A percentile compares a stretch with the other conserved stretches of the same genome.
phyloP scores from a whole-genome alignment of 2,797 vertebrate species.

The Gymnodraco acuticeps region DNA sequence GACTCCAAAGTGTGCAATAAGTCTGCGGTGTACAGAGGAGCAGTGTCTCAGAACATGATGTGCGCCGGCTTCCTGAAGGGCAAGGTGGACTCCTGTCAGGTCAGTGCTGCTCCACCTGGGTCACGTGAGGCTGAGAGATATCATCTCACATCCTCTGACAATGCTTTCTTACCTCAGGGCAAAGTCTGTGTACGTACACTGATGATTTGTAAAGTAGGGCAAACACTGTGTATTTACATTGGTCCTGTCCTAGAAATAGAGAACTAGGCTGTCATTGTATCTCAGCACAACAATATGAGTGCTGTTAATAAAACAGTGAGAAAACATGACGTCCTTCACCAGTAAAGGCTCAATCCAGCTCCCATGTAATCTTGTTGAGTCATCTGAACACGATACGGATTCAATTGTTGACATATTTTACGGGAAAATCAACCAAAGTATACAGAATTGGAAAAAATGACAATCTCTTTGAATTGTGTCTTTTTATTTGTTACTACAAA shows the following conservation, averaged over 20 bases:
- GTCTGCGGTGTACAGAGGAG: conserved; percentile 90
- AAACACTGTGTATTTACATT: neutral
- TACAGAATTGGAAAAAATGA: too few species aligned
- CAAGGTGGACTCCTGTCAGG: conserved; percentile 95
- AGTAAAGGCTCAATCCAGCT: neutral
- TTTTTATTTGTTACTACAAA: too few species aligned
- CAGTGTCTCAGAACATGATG: conserved; percentile 91
- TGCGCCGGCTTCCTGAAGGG: conserved; percentile 96
- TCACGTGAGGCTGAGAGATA: conserved; percentile 8
- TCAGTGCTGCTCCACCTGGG: conserved; percentile 63
- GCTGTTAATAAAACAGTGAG: neutral
- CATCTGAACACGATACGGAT: too few species aligned
- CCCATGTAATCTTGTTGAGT: too few species aligned
- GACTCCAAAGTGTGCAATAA: conserved; percentile 90
- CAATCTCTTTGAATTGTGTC: too few species aligned
- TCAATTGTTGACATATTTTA: too few species aligned
- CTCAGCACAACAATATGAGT: conserved; percentile 1
- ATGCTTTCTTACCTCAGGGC: conserved; percentile 5
- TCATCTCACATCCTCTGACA: conserved; percentile 39
- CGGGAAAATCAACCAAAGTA: too few species aligned
- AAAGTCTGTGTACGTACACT: conserved; percentile 13
- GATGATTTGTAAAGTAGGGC: conserved; percentile 18
- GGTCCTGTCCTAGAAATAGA: conserved; percentile 23
- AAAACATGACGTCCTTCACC: neutral
- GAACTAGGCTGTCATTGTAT: conserved; percentile 3